A percentile compares a stretch with the other conserved stretches of the same genome.
phyloP scores from a whole-genome alignment of 2,113 vertebrate species.

The Serinus canaria region DNA sequence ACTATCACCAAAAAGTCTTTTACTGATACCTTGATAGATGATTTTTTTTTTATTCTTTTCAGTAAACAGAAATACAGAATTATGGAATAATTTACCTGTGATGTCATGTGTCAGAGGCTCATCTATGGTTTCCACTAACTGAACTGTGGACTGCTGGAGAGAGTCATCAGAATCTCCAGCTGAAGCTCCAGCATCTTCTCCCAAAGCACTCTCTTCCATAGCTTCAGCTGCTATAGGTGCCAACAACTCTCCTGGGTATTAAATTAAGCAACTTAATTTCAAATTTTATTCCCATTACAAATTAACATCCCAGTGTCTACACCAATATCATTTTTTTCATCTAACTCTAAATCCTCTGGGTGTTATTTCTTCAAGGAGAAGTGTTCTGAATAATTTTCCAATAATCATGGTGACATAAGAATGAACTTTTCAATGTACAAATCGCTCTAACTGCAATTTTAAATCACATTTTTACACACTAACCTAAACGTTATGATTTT shows the following conservation, averaged over 20 bases:
- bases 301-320: neutral
- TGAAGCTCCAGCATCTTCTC: conserved; percentile 86
- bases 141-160: conserved; percentile 83
- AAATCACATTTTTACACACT: neutral
- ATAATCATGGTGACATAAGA: neutral
- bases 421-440: neutral
- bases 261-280: neutral
- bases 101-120: conserved; percentile 93
- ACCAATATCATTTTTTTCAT: neutral
- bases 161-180: conserved; percentile 89
- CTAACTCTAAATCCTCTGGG: neutral
- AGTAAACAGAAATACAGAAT: neutral
- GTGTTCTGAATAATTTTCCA: neutral
- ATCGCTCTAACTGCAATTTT: neutral
- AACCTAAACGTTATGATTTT: neutral
- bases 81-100: conserved; percentile 79
- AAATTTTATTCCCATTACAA: neutral
- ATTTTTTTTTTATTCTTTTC: neutral
- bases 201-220: conserved; percentile 87
- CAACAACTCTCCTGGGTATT: conserved; percentile 84
- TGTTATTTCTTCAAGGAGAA: neutral
- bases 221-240: conserved; percentile 85
- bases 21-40: neutral
- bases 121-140: conserved; percentile 91
- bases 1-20: neutral